A percentile compares a stretch with the other conserved stretches of the same genome.
These are phyloP conservation scores for Drosophila paulistorum DNA, from an alignment of 1,140 invertebrate species.

Conservation along the genomic window DNA sequence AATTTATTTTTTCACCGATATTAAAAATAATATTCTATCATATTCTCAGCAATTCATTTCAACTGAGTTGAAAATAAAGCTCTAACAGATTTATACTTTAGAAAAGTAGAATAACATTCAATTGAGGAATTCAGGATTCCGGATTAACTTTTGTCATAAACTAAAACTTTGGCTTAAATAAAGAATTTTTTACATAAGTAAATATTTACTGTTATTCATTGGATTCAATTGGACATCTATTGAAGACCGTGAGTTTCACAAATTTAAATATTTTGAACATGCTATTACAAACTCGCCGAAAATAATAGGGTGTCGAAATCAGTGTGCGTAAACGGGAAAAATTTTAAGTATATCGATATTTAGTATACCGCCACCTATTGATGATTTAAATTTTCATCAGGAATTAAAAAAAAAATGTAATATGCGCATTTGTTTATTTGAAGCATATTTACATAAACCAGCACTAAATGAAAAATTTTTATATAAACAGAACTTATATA, in stretches of 20 bases:
- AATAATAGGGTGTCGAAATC: too few relatives aligned
- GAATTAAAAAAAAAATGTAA: too few relatives aligned
- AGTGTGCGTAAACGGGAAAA: too few relatives aligned
- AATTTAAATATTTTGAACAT: too few relatives aligned
- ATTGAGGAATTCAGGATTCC: not conserved
- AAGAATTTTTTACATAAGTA: conserved; percentile 4
- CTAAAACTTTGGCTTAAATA: conserved; percentile 5
- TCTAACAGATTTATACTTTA: conserved; percentile 6
- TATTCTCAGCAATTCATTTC: not conserved
- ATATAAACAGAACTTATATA: not conserved
- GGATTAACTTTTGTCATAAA: not conserved
- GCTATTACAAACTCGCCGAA: too few relatives aligned
- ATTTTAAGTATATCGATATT: not conserved
- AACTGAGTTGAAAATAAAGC: not conserved
- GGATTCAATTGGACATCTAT: not conserved
- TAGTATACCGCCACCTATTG: conserved; percentile 16
- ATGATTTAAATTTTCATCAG: not conserved
- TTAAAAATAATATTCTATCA: not conserved
- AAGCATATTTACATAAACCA: not conserved
- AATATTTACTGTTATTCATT: not conserved
- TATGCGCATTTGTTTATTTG: not conserved
- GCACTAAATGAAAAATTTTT: not conserved
- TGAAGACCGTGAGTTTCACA: too few relatives aligned
- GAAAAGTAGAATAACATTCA: conserved; percentile 1
- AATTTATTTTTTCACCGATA: not conserved